A percentile compares a stretch with the other conserved stretches of the same genome.
Conservation (phyloP, 53 echinoderm and acorn worm genomes). For the Astropecten irregularis region DNA sequence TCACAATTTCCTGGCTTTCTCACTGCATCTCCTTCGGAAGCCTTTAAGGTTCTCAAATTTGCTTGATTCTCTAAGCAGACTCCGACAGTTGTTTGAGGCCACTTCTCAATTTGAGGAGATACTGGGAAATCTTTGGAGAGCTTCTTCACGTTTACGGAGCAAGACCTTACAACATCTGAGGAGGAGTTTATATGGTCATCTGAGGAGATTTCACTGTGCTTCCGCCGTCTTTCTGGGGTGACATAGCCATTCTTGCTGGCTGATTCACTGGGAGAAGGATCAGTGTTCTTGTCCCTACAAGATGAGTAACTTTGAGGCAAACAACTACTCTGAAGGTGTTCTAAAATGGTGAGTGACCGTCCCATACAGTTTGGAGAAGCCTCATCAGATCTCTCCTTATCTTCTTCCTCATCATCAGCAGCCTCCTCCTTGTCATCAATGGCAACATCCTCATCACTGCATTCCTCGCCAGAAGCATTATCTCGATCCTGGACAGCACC, state of each 20-base stretch:
- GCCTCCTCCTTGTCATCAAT: background rate
- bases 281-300: background rate
- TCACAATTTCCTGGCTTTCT: background rate
- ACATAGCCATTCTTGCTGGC: background rate
- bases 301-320: background rate
- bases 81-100: background rate
- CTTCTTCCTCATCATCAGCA: background rate
- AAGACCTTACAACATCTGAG: background rate
- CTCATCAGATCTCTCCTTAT: background rate
- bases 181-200: background rate
- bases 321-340: conserved; percentile 47
- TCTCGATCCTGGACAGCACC: background rate
- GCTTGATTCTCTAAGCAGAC: conserved; percentile 19
- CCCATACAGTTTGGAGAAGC: background rate
- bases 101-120: background rate
- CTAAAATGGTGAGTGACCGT: background rate
- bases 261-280: background rate
- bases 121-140: conserved; percentile 22
- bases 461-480: background rate
- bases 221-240: conserved; percentile 15
- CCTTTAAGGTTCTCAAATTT: conserved; percentile 10
- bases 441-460: background rate
- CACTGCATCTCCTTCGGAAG: background rate
- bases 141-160: conserved; percentile 7
- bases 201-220: background rate